Conservation (phyloP, 2,113 vertebrate species). For the Scomber scombrus region DNA sequence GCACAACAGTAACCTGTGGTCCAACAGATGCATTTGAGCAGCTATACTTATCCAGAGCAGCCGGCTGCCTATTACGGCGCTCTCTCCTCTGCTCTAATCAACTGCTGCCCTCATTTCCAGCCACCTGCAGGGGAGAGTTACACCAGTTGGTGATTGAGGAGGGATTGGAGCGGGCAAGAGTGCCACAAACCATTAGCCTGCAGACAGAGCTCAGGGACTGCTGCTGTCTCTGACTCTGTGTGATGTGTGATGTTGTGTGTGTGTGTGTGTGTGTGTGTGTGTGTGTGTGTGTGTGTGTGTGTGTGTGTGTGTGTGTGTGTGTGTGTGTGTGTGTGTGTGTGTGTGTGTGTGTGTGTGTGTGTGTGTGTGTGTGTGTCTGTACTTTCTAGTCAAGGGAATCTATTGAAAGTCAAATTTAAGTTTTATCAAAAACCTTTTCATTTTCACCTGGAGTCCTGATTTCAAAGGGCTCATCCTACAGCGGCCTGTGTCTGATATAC, state of each 20-base stretch:
- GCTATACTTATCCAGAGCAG: constrained; percentile 47
- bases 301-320: constrained; percentile 1
- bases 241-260: constrained; percentile 22
- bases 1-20: constrained; percentile 32
- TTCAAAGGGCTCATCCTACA: background rate
- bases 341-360: background rate
- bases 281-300: background rate
- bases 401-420: constrained; percentile 16
- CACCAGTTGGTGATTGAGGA: constrained; percentile 64
- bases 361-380: background rate
- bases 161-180: constrained; percentile 42
- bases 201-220: constrained; percentile 34
- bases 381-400: background rate
- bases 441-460: constrained; percentile 1
- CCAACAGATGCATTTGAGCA: constrained; percentile 23
- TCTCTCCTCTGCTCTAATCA: constrained; percentile 62
- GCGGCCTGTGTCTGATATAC: background rate
- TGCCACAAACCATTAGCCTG: constrained; percentile 60
- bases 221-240: constrained; percentile 33
- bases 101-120: constrained; percentile 67
- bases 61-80: constrained; percentile 37
- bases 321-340: background rate
- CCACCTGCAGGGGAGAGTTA: constrained; percentile 52
- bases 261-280: background rate
- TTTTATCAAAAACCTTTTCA: constrained; percentile 27